Conservation (phyloP, 2,888 invertebrate species). For the Teinopalpus imperialis region DNA sequence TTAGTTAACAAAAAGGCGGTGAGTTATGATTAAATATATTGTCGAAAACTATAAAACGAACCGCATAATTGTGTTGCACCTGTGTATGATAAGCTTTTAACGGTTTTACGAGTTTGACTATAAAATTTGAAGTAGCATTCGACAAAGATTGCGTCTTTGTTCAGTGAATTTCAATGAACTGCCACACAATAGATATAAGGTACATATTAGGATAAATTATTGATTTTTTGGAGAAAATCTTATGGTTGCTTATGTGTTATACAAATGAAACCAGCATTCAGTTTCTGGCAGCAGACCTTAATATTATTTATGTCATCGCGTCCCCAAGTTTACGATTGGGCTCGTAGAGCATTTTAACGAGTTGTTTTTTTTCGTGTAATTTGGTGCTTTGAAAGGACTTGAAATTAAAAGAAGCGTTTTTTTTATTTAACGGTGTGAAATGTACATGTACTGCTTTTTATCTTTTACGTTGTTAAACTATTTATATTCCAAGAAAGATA, state of each 20-base stretch:
- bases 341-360: conserved; percentile 54
- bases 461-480: neutral
- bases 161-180: conserved; percentile 27
- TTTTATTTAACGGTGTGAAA: conserved; percentile 32
- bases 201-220: neutral
- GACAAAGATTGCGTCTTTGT: conserved; percentile 30
- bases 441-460: conserved; percentile 22
- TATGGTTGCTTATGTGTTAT: conserved; percentile 31
- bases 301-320: conserved; percentile 74
- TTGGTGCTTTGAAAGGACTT: conserved; percentile 52
- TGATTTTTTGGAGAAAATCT: neutral
- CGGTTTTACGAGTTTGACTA: conserved; percentile 47
- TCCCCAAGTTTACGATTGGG: conserved; percentile 54
- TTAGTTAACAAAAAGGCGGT: conserved; percentile 9
- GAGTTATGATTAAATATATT: conserved; percentile 24
- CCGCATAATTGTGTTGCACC: conserved; percentile 46
- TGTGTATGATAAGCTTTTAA: conserved; percentile 53
- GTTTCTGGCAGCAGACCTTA: conserved; percentile 55
- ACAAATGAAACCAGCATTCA: conserved; percentile 43
- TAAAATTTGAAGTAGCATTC: conserved; percentile 38
- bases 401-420: conserved; percentile 42
- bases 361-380: conserved; percentile 61
- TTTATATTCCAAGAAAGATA: no score
- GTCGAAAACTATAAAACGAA: conserved; percentile 45
- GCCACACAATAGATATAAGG: conserved; percentile 24